Conservation (phyloP, 2,888 invertebrate genomes). For the Agriopis leucophaearia region DNA sequence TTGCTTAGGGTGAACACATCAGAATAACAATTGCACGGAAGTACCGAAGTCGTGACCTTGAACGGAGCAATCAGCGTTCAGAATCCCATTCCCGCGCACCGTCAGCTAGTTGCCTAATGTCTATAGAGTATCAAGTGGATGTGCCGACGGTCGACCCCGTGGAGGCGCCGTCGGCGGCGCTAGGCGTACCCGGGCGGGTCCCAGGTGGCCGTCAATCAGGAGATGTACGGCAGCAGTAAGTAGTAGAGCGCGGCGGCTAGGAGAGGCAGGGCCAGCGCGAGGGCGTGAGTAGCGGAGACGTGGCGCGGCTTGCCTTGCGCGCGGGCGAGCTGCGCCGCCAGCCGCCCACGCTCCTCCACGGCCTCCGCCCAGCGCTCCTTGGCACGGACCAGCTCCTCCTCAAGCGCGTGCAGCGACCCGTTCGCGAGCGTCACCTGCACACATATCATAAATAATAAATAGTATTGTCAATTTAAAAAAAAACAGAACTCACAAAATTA, state of each 20-base stretch:
- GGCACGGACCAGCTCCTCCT: conserved; percentile 90
- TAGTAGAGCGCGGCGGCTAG: conserved; percentile 87
- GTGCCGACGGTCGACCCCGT: not conserved
- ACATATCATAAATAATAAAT: too few relatives aligned
- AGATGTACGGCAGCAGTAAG: conserved; percentile 86
- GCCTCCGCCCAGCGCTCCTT: conserved; percentile 91
- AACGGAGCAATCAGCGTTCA: too few relatives aligned
- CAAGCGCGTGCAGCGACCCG: conserved; percentile 88
- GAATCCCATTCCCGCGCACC: not conserved
- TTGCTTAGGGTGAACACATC: not conserved
- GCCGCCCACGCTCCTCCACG: conserved; percentile 87
- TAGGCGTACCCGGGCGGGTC: conserved; percentile 83
- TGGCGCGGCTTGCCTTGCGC: conserved; percentile 88
- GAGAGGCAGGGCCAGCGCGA: conserved; percentile 83
- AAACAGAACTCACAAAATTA: too few relatives aligned
- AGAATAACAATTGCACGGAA: not conserved
- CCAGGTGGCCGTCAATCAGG: conserved; percentile 88
- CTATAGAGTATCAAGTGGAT: not conserved
- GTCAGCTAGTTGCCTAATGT: not conserved
- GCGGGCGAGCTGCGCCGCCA: conserved; percentile 84
- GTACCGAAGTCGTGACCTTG: too few relatives aligned
- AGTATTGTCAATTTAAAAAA: too few relatives aligned
- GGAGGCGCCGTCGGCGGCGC: conserved; percentile 45
- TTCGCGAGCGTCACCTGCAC: conserved; percentile 70
- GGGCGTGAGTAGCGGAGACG: conserved; percentile 81